A percentile compares a stretch with the other conserved stretches of the same genome.
phyloP scores from a whole-genome alignment of 2,113 vertebrate species.

The Urocynchramus pylzowi region DNA sequence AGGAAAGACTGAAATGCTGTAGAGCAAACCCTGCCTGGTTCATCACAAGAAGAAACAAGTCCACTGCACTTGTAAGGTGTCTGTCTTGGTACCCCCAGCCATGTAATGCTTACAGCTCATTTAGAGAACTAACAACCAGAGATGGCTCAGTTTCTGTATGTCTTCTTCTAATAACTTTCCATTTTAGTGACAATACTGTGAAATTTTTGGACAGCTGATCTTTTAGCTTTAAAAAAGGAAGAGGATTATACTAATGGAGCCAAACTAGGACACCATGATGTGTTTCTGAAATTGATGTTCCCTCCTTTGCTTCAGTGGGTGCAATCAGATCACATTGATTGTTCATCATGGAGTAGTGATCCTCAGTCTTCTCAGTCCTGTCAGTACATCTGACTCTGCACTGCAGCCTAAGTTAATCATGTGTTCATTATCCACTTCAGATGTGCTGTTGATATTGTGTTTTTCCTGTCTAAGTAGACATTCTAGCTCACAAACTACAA shows the following conservation, averaged over 20 bases:
- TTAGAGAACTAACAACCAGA: neutral
- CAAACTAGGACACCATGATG: neutral
- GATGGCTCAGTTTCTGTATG: neutral
- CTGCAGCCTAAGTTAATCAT: neutral
- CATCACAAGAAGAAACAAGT: neutral
- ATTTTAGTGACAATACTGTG: constrained; percentile 31
- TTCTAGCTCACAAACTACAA: neutral
- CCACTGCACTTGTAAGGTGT: neutral
- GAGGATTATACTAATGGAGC: neutral
- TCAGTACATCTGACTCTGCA: neutral
- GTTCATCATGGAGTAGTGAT: neutral
- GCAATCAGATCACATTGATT: neutral
- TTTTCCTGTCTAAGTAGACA: neutral
- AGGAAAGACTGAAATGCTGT: neutral
- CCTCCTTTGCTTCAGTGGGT: neutral
- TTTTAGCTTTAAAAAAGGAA: constrained; percentile 26
- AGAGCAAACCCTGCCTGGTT: neutral
- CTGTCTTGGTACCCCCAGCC: neutral
- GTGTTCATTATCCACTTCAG: neutral
- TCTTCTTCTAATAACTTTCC: neutral
- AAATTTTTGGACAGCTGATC: constrained; percentile 23
- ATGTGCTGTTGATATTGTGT: neutral
- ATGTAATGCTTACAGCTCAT: neutral
- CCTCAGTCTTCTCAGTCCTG: neutral
- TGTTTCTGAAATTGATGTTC: neutral